Percentiles rank a stretch among this genome's conserved stretches.
phyloP scores from a whole-genome alignment of 2,113 vertebrate genomes.

The Chunga burmeisteri region DNA sequence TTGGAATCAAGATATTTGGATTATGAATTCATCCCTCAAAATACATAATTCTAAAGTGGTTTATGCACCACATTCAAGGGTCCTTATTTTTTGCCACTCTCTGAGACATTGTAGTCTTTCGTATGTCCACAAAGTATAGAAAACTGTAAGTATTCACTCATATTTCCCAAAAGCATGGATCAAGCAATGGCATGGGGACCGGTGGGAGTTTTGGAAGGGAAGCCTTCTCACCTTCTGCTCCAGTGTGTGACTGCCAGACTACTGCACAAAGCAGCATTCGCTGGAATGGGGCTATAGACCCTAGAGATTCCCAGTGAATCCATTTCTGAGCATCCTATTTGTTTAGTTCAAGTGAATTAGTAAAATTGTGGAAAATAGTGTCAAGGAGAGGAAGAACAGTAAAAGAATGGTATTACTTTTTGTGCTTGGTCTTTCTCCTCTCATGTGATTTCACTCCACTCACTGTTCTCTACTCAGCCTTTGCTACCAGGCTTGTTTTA shows the following conservation, averaged over 20 bases:
- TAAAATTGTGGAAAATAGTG: not conserved
- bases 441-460: not conserved
- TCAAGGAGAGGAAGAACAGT: not conserved
- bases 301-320: not conserved
- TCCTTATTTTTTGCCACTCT: not conserved
- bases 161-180: not conserved
- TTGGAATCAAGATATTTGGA: not conserved
- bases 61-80: not conserved
- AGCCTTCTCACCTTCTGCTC: rapidly evolving
- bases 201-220: not conserved
- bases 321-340: not conserved
- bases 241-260: rapidly evolving
- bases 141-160: rapidly evolving
- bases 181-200: not conserved
- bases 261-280: not conserved
- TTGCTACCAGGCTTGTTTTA: not conserved
- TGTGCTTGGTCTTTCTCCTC: not conserved
- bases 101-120: not conserved
- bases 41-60: not conserved
- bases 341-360: not conserved
- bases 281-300: not conserved
- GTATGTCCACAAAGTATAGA: not conserved
- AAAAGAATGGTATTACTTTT: not conserved
- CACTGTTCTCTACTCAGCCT: not conserved
- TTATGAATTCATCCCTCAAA: not conserved